Evolutionary conservation across 2,797 vertebrate genomes (phyloP).

Genomic region (Rhynchotus rufescens): DNA sequence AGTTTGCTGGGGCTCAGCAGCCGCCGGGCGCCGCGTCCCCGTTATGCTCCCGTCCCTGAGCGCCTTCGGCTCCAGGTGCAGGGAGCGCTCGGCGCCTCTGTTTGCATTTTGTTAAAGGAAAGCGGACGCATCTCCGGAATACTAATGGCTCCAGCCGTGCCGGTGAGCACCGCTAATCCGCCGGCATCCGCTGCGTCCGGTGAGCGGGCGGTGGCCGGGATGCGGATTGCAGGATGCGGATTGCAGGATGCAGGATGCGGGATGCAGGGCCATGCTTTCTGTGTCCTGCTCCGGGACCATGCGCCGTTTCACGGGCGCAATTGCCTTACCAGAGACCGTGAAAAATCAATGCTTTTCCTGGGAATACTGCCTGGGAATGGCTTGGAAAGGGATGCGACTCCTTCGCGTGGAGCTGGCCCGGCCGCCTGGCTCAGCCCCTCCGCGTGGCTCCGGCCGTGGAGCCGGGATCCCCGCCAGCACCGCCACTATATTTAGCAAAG

Average conservation of each 20-base stretch:
- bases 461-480: not conserved
- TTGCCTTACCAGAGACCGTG: conserved; percentile 69
- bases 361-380: accelerated
- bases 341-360: conserved; percentile 66
- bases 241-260: not conserved
- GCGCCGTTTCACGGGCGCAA: conserved; percentile 36
- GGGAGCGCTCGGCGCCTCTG: conserved; percentile 19
- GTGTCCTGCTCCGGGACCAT: accelerated
- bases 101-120: conserved; percentile 75
- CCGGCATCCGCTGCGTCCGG: not conserved
- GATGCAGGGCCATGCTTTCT: not conserved
- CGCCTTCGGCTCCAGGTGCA: not conserved
- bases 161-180: conserved; percentile 27
- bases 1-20: not conserved
- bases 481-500: not conserved
- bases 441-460: too few species aligned
- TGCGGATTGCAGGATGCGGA: not conserved
- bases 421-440: not conserved
- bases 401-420: not conserved
- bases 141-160: conserved; percentile 46
- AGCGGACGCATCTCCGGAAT: conserved; percentile 63
- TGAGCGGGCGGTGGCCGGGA: accelerated
- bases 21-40: not conserved
- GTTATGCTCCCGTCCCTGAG: too few species aligned
- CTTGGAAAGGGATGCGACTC: accelerated